Base-by-base conservation (phyloP, 2,113 vertebrate species). In the Pteruthius melanotis region DNA sequence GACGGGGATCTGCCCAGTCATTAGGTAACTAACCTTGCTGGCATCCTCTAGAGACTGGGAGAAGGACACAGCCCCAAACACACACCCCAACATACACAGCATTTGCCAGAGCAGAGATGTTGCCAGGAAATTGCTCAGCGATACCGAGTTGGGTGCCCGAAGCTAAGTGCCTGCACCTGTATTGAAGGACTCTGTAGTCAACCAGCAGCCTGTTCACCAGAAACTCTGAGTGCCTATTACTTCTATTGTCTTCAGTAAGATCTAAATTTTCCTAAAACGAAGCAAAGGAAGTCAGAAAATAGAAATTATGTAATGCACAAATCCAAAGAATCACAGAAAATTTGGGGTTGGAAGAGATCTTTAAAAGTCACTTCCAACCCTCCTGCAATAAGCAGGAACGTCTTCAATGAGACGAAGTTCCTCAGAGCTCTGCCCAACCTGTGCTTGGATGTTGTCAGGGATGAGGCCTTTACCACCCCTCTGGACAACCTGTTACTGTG, bases 241-340 rank as follows among this genome's bases (percentile, higher is more conserved):
- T 69, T 90, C 28, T 60, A 17, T 31, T 76, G 40, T 56, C n/a
- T 72, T 80, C 42, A 27, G 18, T 37, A 44, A 68, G 40, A 69
- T 23, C 13, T 57, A 53, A 56, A 60, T 23, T 45, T 54, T 68
- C 42, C 47, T 83, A 50, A 86, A 94, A 86, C 16, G 7, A 76
- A 44, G 26, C 15, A 40, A 69, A 60, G 22, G 11, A 87, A 45
- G 19, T 42, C 52, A 47, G 52, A 37, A 15, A 11, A 50, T 20
- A 33, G 49, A 8, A 84, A 47, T 0, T 1, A 27, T 16, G 30
- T 33, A 61, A 69, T 0, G 0, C 6, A 22, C 12, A 49, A 10
- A 69, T 61, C 40, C 35, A 42, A 3, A 6, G 40, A 49, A 49
- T 37, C 17, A 53, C 20, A 42, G n/a, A 60, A 47, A 6, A 21